phyloP scores from a whole-genome alignment of 2,888 invertebrate species.

The Coronaproctus castanopsis region DNA sequence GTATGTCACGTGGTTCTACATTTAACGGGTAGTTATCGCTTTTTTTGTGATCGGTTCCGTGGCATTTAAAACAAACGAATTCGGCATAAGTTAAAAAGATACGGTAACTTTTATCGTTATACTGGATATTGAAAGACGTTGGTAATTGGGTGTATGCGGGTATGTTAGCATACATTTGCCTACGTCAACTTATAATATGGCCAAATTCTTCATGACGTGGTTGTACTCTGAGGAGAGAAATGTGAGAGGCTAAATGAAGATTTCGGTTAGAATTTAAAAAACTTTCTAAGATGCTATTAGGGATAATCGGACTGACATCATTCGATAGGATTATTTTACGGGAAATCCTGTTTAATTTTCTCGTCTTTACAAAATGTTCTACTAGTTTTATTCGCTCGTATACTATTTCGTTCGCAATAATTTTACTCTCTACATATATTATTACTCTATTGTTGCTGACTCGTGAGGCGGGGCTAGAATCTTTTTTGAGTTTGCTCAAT shows the following conservation, averaged over 20 bases:
- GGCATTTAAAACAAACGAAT: constrained; percentile 2
- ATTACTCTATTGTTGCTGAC: neutral
- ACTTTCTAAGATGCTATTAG: neutral
- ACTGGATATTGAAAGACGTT: neutral
- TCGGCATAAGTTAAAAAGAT: neutral
- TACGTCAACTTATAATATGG: neutral
- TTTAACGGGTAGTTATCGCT: neutral
- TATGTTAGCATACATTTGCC: neutral
- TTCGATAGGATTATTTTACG: neutral
- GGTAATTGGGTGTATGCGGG: neutral
- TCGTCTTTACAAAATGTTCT: neutral
- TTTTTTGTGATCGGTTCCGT: neutral
- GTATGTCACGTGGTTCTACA: neutral
- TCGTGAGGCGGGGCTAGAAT: neutral
- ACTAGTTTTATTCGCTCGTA: neutral
- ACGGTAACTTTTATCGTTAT: neutral
- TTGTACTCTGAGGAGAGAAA: neutral
- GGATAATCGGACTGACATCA: constrained; percentile 1
- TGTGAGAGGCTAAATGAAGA: neutral
- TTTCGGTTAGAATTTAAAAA: neutral
- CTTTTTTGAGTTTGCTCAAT: neutral
- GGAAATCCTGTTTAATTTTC: neutral
- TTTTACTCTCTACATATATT: neutral
- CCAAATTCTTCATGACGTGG: neutral
- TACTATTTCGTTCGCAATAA: neutral